Evolutionary conservation across 2,888 invertebrate genomes (phyloP), one percentile per base, ranked within the genome.

Genomic region (Platypus cylindrus): DNA sequence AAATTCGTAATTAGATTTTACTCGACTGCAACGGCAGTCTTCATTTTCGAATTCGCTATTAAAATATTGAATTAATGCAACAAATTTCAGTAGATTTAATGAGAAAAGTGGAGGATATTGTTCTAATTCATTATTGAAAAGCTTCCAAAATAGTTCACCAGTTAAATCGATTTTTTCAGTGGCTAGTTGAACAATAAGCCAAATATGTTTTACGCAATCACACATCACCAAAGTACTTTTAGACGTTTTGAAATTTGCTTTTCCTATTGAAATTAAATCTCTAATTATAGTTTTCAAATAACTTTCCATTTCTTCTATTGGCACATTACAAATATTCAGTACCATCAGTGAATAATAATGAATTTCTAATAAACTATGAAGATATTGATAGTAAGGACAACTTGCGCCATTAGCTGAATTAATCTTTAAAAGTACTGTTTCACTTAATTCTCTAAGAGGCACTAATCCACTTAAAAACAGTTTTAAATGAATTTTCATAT

Each of bases 121-220:
- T 24, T 46, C 41, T 14, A 57, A 32, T 5, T 45, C 36, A 11
- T 45, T 38, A 37, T 59, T 59, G 38, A 58, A 55, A 9, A 48
- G 40, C n/a, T 42, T 44, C 59, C 58, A 59, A 45, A 59, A 60
- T 27, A 30, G 29, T 11, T 43, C 36, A n/a, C 28, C 29, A 23
- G 41, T 36, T 26, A 32, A 28, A 15, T 36, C 38, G 12, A 33
- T 36, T 38, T 44, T 46, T 29, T 54, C 51, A 30, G 38, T 43
- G 27, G 50, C 48, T 9, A 48, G 22, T 30, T 55, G 50, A n/a
- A 58, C 16, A 9, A 53, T 32, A n/a, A 54, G 30, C 56, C 58
- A 60, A 17, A 55, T 41, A 7, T 47, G 41, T 38, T 51, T 50
- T 3, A 53, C 30, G 42, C 61, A 61, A 16, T 35, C 27, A 39